phyloP scores from a whole-genome alignment of 2,797 vertebrate genomes.

The Podarcis siculus region DNA sequence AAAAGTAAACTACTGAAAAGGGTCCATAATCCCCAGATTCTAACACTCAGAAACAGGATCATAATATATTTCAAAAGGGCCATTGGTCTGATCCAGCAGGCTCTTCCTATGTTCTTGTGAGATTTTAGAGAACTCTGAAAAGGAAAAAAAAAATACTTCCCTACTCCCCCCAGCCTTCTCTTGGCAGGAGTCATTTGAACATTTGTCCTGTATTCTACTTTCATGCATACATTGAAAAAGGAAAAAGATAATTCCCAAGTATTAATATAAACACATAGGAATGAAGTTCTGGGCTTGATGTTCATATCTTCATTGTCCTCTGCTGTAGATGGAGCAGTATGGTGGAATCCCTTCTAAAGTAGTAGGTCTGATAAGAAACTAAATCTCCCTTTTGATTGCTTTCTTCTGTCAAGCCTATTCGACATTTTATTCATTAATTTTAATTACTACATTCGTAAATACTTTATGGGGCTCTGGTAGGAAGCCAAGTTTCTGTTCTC shows the following conservation, averaged over 20 bases:
- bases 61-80: too few relatives aligned
- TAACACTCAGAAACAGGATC: too few relatives aligned
- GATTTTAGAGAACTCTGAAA: background rate
- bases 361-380: conserved; percentile 46
- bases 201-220: background rate
- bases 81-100: too few relatives aligned
- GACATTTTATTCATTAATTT: conserved; percentile 62
- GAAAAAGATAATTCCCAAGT: background rate
- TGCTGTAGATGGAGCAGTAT: conserved; percentile 23
- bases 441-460: conserved; percentile 58
- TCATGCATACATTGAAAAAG: conserved; percentile 10
- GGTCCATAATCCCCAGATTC: background rate
- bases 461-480: conserved; percentile 37
- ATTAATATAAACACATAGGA: conserved; percentile 35
- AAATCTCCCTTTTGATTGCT: conserved; percentile 56
- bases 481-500: conserved; percentile 12
- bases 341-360: conserved; percentile 35
- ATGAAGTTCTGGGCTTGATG: conserved; percentile 40
- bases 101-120: too few relatives aligned
- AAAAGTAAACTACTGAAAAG: background rate
- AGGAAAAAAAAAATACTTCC: background rate
- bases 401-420: conserved; percentile 50
- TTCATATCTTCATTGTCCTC: conserved; percentile 32
- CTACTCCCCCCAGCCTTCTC: too few relatives aligned
- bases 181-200: background rate